Conservation (phyloP, 2,888 invertebrate species). For the Pterobdella sp. region DNA sequence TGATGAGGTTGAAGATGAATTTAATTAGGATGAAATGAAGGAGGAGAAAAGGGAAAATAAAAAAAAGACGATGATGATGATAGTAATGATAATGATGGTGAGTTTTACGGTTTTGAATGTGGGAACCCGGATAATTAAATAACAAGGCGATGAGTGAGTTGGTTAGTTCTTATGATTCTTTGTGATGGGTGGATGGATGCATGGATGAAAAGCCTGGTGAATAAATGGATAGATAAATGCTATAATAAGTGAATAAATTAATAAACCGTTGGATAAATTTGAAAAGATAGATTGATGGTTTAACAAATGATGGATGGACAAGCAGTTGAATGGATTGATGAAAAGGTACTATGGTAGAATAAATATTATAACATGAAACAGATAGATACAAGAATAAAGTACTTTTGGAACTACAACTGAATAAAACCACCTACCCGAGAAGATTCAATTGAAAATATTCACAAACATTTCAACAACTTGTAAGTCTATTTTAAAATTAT, state of each 20-base stretch:
- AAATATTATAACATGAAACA: background rate
- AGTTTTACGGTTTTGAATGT: background rate
- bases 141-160: background rate
- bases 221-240: background rate
- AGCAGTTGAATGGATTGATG: background rate
- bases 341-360: background rate
- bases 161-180: background rate
- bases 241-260: too few species aligned
- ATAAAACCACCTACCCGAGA: too few species aligned
- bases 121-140: background rate
- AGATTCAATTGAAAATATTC: too few species aligned
- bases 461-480: too few species aligned
- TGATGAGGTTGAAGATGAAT: slow-evolving; percentile 30
- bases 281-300: background rate
- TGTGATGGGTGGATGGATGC: background rate
- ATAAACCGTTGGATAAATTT: too few species aligned
- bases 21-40: slow-evolving; percentile 21
- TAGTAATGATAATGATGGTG: slow-evolving; percentile 3
- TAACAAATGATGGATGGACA: background rate
- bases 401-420: too few species aligned
- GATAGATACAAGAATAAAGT: too few species aligned
- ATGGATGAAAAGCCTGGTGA: background rate
- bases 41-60: background rate
- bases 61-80: background rate
- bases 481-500: too few species aligned